Conservation (phyloP, 2,888 invertebrate genomes). For the Pollenia labialis region DNA sequence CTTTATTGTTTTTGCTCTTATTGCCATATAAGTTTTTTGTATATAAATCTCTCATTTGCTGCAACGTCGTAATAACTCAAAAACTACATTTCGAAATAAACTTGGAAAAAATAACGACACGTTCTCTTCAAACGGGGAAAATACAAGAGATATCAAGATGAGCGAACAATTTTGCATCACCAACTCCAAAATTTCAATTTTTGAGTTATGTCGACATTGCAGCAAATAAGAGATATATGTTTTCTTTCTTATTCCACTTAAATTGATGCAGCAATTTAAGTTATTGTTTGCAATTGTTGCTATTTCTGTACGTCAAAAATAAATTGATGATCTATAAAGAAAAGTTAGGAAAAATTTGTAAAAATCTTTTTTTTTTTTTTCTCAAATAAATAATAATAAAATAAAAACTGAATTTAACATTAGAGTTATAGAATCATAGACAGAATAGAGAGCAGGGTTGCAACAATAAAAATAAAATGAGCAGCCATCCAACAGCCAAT, state of each 20-base stretch:
- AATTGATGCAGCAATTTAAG: constrained; percentile 69
- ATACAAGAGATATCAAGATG: too few relatives aligned
- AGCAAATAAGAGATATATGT: too few relatives aligned
- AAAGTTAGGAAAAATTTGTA: background rate
- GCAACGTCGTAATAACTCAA: too few relatives aligned
- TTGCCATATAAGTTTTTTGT: constrained; percentile 4
- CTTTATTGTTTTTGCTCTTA: background rate
- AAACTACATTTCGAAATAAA: too few relatives aligned
- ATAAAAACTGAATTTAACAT: constrained; percentile 45
- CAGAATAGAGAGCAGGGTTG: background rate
- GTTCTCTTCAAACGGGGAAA: too few relatives aligned
- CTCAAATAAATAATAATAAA: background rate
- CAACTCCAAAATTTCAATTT: too few relatives aligned
- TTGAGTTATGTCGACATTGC: too few relatives aligned
- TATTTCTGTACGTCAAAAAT: constrained; percentile 51
- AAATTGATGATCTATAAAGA: constrained; percentile 57
- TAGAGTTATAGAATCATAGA: background rate
- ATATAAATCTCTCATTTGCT: background rate
- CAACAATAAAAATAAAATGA: background rate
- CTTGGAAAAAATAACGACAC: too few relatives aligned
- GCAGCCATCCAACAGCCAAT: constrained; percentile 44
- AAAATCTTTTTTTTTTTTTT: background rate
- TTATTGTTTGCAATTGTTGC: constrained; percentile 67
- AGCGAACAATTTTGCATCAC: too few relatives aligned
- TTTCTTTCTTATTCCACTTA: constrained; percentile 11